phyloP scores from a whole-genome alignment of 2,113 vertebrate genomes.

The Ptychochromis oligacanthus region DNA sequence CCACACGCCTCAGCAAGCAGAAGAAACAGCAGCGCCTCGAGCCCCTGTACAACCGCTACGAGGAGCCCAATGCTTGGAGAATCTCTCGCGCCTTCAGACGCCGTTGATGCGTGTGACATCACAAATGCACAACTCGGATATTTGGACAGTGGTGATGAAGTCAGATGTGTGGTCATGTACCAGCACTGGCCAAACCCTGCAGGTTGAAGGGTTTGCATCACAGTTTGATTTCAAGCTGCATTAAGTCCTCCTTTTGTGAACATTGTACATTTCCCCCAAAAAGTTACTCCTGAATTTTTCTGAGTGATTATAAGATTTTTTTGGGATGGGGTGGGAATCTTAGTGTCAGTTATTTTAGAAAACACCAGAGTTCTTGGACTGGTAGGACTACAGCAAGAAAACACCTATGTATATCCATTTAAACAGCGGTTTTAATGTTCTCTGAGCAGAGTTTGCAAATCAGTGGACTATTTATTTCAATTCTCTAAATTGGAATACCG shows the following conservation, averaged over 20 bases:
- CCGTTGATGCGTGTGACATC: slow-evolving; percentile 67
- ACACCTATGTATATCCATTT: background rate
- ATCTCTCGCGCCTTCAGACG: slow-evolving; percentile 94
- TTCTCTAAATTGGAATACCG: slow-evolving; percentile 9
- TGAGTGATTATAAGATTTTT: background rate
- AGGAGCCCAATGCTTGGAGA: slow-evolving; percentile 98
- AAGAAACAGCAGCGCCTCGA: slow-evolving; percentile 97
- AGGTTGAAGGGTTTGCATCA: background rate
- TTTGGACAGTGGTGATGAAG: background rate
- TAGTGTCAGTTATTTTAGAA: background rate
- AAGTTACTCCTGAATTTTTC: background rate
- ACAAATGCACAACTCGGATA: accelerated
- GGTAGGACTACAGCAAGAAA: background rate
- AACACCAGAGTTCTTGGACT: background rate
- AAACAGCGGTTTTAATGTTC: background rate
- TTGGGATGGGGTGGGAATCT: accelerated
- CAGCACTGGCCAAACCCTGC: background rate
- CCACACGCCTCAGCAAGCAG: slow-evolving; percentile 98
- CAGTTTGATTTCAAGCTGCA: background rate
- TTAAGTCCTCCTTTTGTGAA: slow-evolving; percentile 9
- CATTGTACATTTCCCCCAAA: background rate
- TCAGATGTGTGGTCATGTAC: background rate
- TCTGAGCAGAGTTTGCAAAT: background rate
- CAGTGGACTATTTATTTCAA: slow-evolving; percentile 31
- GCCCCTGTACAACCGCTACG: slow-evolving; percentile 96